These are phyloP conservation scores for Saccopteryx bilineata DNA, from an alignment of 2,113 vertebrate genomes.

Conservation along the genomic window DNA sequence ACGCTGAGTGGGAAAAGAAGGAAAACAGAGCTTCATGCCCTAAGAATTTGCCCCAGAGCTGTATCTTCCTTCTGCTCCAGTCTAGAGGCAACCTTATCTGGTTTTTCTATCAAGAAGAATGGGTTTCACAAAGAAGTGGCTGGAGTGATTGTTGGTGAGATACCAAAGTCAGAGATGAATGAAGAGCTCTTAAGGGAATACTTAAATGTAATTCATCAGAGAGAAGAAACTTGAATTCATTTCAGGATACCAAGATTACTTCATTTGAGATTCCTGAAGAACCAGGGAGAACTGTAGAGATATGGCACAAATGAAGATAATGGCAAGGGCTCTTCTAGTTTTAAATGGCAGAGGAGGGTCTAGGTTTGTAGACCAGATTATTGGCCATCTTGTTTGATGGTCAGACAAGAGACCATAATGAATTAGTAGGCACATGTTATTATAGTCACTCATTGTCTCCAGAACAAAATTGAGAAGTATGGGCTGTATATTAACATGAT, in stretches of 20 bases:
- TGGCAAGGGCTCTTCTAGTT: not conserved
- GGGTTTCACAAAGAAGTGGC: not conserved
- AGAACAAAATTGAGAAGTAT: not conserved
- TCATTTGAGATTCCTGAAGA: not conserved
- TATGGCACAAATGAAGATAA: not conserved
- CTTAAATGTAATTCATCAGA: not conserved
- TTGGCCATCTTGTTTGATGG: not conserved
- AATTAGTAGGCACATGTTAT: not conserved
- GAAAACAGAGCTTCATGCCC: not conserved
- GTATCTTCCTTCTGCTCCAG: not conserved
- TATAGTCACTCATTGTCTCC: not conserved
- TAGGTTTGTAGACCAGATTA: not conserved
- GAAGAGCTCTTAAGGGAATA: constrained; percentile 2
- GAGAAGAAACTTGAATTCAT: constrained; percentile 1
- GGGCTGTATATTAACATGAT: not conserved
- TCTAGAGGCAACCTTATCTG: not conserved
- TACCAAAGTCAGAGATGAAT: not conserved
- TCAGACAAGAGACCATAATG: not conserved
- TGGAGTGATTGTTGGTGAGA: not conserved
- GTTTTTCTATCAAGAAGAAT: constrained; percentile 37
- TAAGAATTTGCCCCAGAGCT: not conserved
- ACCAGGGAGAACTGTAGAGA: not conserved
- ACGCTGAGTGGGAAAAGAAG: not conserved
- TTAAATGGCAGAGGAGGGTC: not conserved
- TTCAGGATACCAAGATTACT: not conserved